A percentile compares a stretch with the other conserved stretches of the same genome.
These are phyloP conservation scores for Creontiades dilutus DNA, from an alignment of 2,888 invertebrate genomes.

Conservation along the genomic window DNA sequence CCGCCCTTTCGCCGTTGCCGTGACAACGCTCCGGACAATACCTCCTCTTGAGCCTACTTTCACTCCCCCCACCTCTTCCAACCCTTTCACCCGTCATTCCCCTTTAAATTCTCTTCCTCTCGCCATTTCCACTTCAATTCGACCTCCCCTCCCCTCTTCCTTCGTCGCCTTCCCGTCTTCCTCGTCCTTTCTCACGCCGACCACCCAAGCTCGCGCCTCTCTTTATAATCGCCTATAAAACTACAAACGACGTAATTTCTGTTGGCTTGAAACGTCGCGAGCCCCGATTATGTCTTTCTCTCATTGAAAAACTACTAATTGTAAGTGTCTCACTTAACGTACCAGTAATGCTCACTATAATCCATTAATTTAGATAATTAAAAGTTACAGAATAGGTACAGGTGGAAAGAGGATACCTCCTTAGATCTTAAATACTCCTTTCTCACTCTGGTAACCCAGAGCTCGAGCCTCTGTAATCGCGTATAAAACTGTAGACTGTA, in stretches of 20 bases:
- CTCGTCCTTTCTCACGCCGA: neutral
- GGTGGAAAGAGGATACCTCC: too few species aligned
- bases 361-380: too few species aligned
- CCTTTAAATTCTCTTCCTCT: constrained; percentile 72
- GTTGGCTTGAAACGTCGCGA: neutral
- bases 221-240: constrained; percentile 53
- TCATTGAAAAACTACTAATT: too few species aligned
- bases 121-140: constrained; percentile 59
- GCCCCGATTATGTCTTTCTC: too few species aligned
- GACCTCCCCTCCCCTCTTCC: constrained; percentile 68
- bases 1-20: constrained; percentile 57
- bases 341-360: too few species aligned
- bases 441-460: neutral
- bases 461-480: constrained; percentile 28
- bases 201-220: neutral
- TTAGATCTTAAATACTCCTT: too few species aligned
- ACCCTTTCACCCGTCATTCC: constrained; percentile 73
- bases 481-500: constrained; percentile 35
- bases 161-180: constrained; percentile 47
- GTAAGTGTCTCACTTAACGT: too few species aligned
- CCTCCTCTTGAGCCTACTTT: constrained; percentile 70
- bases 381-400: too few species aligned
- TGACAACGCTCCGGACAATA: constrained; percentile 66
- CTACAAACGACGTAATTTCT: constrained; percentile 16
- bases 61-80: constrained; percentile 66